Conservation (phyloP, 2,113 vertebrate genomes). For the Heterocephalus glaber region DNA sequence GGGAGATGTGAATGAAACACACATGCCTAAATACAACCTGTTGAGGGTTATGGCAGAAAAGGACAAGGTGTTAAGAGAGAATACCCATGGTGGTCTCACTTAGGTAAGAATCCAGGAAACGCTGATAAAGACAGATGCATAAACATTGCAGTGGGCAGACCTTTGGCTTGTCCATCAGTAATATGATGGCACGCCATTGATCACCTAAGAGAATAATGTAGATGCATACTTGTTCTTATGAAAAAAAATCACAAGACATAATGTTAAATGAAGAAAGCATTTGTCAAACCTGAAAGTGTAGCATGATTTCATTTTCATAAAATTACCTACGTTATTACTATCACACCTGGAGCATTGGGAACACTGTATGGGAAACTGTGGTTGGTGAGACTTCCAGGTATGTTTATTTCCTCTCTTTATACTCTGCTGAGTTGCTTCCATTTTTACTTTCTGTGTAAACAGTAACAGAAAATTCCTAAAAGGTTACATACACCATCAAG, state of each 20-base stretch:
- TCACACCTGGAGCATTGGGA: neutral
- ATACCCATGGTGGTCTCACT: too few species aligned
- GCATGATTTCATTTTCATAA: neutral
- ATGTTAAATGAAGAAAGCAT: neutral
- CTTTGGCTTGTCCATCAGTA: neutral
- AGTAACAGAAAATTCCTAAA: neutral
- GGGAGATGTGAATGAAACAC: neutral
- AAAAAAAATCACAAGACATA: neutral
- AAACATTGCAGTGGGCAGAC: fast-evolving
- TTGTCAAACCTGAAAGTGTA: neutral
- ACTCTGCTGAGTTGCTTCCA: slow-evolving; percentile 17
- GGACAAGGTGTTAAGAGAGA: fast-evolving
- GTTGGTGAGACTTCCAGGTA: neutral
- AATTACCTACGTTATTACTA: neutral
- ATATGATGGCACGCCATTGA: fast-evolving
- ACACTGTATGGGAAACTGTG: neutral
- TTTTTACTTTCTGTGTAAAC: neutral
- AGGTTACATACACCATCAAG: neutral
- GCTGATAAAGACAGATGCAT: too few species aligned
- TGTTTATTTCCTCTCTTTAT: neutral
- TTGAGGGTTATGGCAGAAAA: neutral
- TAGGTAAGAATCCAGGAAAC: neutral
- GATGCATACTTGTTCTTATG: fast-evolving
- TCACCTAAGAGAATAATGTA: neutral
- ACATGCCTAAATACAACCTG: fast-evolving